These are phyloP conservation scores for Bombus fervidus DNA, from an alignment of 1,140 invertebrate species.

Conservation along the genomic window DNA sequence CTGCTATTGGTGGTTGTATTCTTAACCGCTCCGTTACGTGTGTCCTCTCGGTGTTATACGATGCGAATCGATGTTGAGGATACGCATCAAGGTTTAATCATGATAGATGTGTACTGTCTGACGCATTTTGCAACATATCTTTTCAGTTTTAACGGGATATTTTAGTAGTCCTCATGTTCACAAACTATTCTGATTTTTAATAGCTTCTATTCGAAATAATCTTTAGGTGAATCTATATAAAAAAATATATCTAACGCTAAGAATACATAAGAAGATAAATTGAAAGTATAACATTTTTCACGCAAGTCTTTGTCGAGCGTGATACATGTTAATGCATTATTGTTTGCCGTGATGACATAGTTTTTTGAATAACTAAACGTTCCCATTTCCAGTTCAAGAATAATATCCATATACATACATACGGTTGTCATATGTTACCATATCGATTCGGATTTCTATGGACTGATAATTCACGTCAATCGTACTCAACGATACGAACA, in stretches of 20 bases:
- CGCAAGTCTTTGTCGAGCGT: not conserved
- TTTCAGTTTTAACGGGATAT: not conserved
- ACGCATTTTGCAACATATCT: no score
- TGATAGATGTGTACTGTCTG: not conserved
- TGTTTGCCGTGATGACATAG: not conserved
- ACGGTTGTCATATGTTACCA: not conserved
- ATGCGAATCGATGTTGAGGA: conserved; percentile 32
- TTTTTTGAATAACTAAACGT: not conserved
- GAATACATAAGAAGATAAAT: not conserved
- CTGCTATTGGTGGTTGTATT: conserved; percentile 55
- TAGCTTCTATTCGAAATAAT: not conserved
- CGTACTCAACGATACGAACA: no score
- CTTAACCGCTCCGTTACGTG: conserved; percentile 44
- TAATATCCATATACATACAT: not conserved
- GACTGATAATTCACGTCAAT: not conserved
- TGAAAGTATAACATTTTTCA: not conserved
- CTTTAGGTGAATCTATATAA: not conserved
- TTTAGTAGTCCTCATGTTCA: not conserved
- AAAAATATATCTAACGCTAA: not conserved
- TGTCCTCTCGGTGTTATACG: conserved; percentile 21
- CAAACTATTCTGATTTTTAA: not conserved
- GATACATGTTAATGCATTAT: not conserved
- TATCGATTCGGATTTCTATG: not conserved
- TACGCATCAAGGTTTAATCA: not conserved
- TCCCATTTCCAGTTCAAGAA: not conserved